Evolutionary conservation across 1,140 invertebrate genomes (phyloP).

Genomic region (Oncopodura yosiiana): DNA sequence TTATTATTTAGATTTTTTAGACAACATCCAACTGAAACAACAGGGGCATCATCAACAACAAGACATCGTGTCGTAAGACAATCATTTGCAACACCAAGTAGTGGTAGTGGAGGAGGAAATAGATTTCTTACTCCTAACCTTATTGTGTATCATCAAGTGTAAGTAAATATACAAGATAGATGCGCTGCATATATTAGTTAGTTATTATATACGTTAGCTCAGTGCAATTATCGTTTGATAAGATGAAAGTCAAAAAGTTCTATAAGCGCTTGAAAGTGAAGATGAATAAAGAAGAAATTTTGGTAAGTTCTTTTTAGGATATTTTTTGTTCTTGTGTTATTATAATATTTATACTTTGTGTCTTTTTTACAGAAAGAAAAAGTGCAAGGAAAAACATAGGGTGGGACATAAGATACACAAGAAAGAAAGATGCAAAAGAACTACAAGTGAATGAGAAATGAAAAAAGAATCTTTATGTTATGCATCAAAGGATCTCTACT

Average conservation of each 20-base stretch:
- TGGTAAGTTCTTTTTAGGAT: neutral
- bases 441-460: no score
- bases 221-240: no score
- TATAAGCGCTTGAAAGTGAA: neutral
- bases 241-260: neutral
- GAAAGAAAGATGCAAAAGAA: no score
- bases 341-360: no score
- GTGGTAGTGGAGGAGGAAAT: neutral
- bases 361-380: no score
- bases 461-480: no score
- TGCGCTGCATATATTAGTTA: neutral
- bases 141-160: constrained; percentile 27
- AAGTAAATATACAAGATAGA: neutral
- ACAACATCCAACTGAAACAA: no score
- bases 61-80: neutral
- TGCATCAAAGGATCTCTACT: no score
- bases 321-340: no score
- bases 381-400: no score
- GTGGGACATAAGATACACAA: no score
- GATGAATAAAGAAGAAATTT: neutral
- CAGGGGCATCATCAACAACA: no score
- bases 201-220: neutral
- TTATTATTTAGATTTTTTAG: constrained; percentile 26
- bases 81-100: neutral
- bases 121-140: constrained; percentile 19